Conservation (phyloP, 2,888 invertebrate species). For the Hanleya hanleyi region DNA sequence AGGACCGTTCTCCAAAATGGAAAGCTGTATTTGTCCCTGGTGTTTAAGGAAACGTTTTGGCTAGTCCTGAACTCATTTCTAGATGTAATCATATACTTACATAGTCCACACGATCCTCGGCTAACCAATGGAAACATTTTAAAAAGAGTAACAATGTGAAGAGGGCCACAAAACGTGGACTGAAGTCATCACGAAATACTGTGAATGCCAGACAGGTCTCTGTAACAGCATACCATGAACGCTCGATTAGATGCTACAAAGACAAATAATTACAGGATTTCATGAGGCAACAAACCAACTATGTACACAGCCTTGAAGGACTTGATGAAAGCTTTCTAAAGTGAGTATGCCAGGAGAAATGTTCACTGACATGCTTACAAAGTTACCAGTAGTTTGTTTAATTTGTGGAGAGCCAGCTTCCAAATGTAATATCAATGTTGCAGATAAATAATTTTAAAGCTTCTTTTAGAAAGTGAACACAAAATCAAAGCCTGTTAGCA, state of each 20-base stretch:
- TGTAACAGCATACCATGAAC: slow-evolving; percentile 99
- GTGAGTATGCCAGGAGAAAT: no score
- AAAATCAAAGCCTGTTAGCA: no score
- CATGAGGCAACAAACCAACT: not conserved
- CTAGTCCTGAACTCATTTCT: not conserved
- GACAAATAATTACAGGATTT: slow-evolving; percentile 26
- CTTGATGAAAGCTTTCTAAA: not conserved
- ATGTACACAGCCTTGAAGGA: not conserved
- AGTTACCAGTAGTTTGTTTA: no score
- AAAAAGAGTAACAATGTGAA: slow-evolving; percentile 97
- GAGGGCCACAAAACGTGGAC: slow-evolving; percentile 94
- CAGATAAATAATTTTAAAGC: no score
- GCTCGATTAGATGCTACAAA: slow-evolving; percentile 94
- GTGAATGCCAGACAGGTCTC: slow-evolving; percentile 99
- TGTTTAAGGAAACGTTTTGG: not conserved
- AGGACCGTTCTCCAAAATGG: no score
- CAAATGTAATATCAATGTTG: no score
- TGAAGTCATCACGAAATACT: slow-evolving; percentile 98
- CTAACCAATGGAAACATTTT: slow-evolving; percentile 99
- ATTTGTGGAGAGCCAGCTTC: no score
- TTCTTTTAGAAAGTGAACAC: no score
- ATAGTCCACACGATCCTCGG: slow-evolving; percentile 99
- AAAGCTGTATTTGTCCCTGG: no score
- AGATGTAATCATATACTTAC: slow-evolving; percentile 79
- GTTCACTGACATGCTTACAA: no score